Percentiles rank a stretch among this genome's conserved stretches.
Conservation (phyloP, 1,140 invertebrate species). For the Oedothorax gibbosus region DNA sequence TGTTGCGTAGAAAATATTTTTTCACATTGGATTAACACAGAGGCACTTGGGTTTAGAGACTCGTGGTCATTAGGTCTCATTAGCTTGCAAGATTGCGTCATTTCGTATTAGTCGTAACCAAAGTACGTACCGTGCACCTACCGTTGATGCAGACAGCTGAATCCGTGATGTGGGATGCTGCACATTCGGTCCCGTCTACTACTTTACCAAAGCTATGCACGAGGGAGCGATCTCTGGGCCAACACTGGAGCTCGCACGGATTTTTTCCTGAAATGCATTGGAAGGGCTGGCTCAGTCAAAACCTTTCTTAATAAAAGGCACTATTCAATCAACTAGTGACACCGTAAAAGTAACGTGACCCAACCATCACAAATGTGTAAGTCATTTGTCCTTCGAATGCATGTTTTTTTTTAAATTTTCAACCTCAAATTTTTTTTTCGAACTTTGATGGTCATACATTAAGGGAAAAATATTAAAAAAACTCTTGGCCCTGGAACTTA, state of each 20-base stretch:
- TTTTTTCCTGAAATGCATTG: conserved; percentile 28
- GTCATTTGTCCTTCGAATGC: neutral
- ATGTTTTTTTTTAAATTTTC: neutral
- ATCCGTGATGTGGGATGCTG: conserved; percentile 63
- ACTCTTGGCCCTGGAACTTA: too few relatives aligned
- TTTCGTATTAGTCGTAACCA: neutral
- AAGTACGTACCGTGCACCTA: conserved; percentile 68
- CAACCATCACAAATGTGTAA: neutral
- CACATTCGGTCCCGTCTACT: conserved; percentile 70
- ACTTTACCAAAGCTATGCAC: conserved; percentile 66
- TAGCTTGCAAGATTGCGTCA: too few relatives aligned
- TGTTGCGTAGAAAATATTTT: too few relatives aligned
- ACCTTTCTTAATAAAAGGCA: neutral
- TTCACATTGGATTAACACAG: too few relatives aligned
- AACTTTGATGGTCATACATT: neutral
- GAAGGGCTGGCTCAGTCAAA: neutral
- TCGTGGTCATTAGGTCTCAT: too few relatives aligned
- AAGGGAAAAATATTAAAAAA: too few relatives aligned
- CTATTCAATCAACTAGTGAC: neutral
- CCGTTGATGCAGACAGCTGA: conserved; percentile 69
- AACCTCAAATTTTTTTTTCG: neutral
- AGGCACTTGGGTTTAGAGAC: too few relatives aligned
- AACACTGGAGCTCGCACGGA: conserved; percentile 61
- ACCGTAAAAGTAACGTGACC: neutral
- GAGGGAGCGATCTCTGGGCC: conserved; percentile 43